A percentile compares a stretch with the other conserved stretches of the same genome.
Evolutionary conservation across 2,113 vertebrate genomes (phyloP).

Genomic region (Maccullochella peelii): DNA sequence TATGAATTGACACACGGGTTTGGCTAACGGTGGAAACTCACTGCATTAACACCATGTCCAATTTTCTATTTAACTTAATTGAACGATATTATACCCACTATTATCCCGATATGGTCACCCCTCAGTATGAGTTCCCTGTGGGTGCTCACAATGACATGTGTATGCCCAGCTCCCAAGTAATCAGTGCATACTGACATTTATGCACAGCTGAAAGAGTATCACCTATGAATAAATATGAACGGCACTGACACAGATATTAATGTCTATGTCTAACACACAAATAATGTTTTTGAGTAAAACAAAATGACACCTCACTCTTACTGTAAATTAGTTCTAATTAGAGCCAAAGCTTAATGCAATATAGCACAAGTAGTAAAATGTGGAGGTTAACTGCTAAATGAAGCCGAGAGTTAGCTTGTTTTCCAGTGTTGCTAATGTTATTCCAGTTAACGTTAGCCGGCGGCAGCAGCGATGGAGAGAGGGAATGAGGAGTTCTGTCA

Average conservation of each 20-base stretch:
- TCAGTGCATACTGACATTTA: background rate
- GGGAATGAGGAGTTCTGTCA: background rate
- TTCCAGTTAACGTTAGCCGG: background rate
- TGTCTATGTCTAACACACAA: background rate
- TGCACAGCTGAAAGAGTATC: background rate
- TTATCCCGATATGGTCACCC: too few species aligned
- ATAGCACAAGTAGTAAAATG: too few species aligned
- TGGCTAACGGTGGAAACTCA: too few species aligned
- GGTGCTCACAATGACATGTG: background rate
- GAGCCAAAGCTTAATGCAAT: background rate
- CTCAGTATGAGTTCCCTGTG: too few species aligned
- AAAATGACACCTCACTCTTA: background rate
- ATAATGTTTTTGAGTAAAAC: background rate
- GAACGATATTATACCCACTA: too few species aligned
- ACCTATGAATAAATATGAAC: background rate
- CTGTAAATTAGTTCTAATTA: background rate
- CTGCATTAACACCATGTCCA: too few species aligned
- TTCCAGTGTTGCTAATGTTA: background rate
- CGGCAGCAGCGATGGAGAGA: background rate
- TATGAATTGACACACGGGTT: too few species aligned
- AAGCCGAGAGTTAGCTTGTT: background rate
- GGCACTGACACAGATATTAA: background rate
- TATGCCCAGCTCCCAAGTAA: too few species aligned
- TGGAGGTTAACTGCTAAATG: background rate
- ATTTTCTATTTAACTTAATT: too few species aligned